These are phyloP conservation scores for Napeogenes inachia DNA, from an alignment of 2,888 invertebrate genomes.

Conservation along the genomic window DNA sequence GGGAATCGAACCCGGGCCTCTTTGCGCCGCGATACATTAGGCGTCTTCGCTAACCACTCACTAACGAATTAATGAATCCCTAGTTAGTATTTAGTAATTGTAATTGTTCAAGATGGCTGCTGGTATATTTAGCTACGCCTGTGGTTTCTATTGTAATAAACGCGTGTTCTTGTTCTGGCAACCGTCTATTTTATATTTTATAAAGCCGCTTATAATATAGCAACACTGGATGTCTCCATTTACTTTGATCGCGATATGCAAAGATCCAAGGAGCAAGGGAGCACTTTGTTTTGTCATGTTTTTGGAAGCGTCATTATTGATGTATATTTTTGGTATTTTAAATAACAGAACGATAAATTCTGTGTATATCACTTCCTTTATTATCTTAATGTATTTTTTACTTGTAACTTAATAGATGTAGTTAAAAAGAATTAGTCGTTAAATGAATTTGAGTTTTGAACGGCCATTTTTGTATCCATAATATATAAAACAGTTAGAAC, in stretches of 20 bases:
- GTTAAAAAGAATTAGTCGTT: no score
- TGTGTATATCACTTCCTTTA: background rate
- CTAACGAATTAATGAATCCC: no score
- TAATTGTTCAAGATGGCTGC: background rate
- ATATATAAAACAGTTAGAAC: no score
- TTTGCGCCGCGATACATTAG: no score
- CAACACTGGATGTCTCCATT: slow-evolving; percentile 30
- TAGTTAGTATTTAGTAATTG: background rate
- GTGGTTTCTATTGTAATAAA: slow-evolving; percentile 42
- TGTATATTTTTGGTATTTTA: slow-evolving; percentile 5
- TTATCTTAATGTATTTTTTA: no score
- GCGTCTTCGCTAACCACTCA: no score
- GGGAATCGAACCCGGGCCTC: no score
- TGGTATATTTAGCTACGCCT: slow-evolving; percentile 20
- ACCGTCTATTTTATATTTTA: slow-evolving; percentile 48
- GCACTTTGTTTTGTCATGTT: slow-evolving; percentile 20
- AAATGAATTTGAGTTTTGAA: no score
- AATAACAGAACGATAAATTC: background rate
- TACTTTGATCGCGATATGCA: slow-evolving; percentile 31
- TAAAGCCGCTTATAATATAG: slow-evolving; percentile 38
- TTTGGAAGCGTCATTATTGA: slow-evolving; percentile 16
- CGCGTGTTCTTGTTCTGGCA: slow-evolving; percentile 47
- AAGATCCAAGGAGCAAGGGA: slow-evolving; percentile 27
- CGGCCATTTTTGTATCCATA: no score
- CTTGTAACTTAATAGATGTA: no score